Evolutionary conservation across 2,888 invertebrate species (phyloP).

Genomic region (Trileptium ribeirensis): DNA sequence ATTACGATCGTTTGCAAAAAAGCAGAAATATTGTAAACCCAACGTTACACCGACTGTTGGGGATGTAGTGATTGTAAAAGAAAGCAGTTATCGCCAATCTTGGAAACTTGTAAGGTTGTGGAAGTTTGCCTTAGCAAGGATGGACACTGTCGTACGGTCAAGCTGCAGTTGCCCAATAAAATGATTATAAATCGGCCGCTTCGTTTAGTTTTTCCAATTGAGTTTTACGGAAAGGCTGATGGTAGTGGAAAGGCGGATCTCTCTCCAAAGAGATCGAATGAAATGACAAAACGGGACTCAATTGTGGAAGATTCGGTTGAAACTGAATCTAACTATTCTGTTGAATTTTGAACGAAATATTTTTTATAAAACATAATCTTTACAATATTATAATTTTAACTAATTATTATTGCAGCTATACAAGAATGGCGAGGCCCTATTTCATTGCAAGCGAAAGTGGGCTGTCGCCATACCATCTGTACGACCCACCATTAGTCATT

Average conservation of each 20-base stretch:
- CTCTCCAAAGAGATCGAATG: background rate
- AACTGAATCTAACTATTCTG: background rate
- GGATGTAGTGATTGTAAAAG: background rate
- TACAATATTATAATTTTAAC: too few species aligned
- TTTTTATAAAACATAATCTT: too few species aligned
- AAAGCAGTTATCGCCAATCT: background rate
- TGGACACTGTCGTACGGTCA: background rate
- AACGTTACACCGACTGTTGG: background rate
- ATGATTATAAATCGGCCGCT: background rate
- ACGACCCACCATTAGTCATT: background rate
- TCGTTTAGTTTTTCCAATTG: background rate
- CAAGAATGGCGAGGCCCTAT: background rate
- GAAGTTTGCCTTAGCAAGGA: background rate
- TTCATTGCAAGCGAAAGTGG: background rate
- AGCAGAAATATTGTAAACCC: background rate
- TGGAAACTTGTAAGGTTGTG: background rate
- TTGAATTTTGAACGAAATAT: background rate
- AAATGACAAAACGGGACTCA: background rate
- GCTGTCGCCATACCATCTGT: background rate
- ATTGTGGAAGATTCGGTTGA: background rate
- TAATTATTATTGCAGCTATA: too few species aligned
- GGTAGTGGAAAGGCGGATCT: background rate
- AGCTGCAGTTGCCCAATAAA: background rate
- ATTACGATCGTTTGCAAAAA: background rate
- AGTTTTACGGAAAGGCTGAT: background rate